phyloP scores from a whole-genome alignment of 2,113 vertebrate genomes.

The Callipepla squamata region DNA sequence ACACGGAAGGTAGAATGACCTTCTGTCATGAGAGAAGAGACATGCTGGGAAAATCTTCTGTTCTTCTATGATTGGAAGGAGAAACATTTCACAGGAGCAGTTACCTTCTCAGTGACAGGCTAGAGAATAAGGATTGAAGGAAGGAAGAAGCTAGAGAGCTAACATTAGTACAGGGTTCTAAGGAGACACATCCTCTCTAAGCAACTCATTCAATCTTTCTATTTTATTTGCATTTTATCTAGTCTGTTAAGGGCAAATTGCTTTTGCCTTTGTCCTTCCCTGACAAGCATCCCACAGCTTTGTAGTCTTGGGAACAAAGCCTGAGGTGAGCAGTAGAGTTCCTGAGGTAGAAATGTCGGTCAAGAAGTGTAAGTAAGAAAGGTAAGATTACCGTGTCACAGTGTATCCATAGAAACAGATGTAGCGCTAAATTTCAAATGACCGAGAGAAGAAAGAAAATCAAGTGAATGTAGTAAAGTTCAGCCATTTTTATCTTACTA shows the following conservation, averaged over 20 bases:
- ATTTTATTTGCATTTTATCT: not conserved
- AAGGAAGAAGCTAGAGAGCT: not conserved
- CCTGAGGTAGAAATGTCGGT: not conserved
- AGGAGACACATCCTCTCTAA: not conserved
- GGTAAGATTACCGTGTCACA: not conserved
- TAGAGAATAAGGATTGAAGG: not conserved
- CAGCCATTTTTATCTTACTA: not conserved
- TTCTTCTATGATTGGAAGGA: not conserved
- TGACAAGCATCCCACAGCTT: not conserved
- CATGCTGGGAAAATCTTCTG: not conserved
- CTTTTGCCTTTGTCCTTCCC: not conserved
- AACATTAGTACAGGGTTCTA: not conserved
- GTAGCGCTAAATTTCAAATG: not conserved
- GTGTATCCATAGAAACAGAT: not conserved
- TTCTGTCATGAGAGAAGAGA: not conserved
- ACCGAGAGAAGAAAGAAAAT: not conserved
- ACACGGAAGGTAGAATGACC: not conserved
- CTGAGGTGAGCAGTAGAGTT: not conserved
- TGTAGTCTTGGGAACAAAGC: not conserved
- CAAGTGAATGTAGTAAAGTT: accelerated
- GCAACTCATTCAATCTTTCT: not conserved
- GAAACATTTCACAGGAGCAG: not conserved
- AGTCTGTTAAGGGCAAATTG: not conserved
- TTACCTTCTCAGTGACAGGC: not conserved
- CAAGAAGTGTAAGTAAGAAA: not conserved